phyloP scores from a whole-genome alignment of 2,797 vertebrate genomes.

The Tolypeutes matacus region DNA sequence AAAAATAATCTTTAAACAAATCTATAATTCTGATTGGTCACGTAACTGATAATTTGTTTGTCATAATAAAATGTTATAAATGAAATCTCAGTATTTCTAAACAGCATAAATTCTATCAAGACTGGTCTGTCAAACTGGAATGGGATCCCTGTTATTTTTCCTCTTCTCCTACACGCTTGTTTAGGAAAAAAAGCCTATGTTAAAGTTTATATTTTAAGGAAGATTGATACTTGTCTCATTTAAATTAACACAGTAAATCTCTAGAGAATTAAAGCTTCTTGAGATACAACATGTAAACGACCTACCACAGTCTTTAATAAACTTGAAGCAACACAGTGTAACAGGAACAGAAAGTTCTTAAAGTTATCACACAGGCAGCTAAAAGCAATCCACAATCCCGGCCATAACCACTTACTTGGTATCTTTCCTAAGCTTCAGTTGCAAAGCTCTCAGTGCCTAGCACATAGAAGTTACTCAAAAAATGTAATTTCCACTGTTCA shows the following conservation, averaged over 20 bases:
- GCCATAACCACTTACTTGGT: neutral
- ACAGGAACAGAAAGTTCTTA: neutral
- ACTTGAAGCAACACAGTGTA: neutral
- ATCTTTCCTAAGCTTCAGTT: neutral
- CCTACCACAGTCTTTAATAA: neutral
- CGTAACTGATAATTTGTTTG: neutral
- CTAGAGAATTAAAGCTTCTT: neutral
- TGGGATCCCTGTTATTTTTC: neutral
- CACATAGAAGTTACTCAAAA: neutral
- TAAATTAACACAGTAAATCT: neutral
- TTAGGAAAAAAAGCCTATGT: neutral
- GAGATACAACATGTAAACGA: neutral
- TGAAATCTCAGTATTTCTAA: constrained; percentile 28
- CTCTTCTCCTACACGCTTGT: neutral
- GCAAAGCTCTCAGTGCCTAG: neutral
- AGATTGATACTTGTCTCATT: constrained; percentile 12
- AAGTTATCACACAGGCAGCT: neutral
- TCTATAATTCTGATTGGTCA: neutral
- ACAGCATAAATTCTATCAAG: neutral
- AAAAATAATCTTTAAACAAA: constrained; percentile 22
- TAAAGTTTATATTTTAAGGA: constrained; percentile 30
- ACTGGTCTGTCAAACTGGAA: neutral
- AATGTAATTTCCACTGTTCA: neutral
- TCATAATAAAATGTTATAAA: neutral
- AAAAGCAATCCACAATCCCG: neutral